These are phyloP conservation scores for Hydrolagus affinis DNA, from an alignment of 2,113 vertebrate species.

Conservation along the genomic window DNA sequence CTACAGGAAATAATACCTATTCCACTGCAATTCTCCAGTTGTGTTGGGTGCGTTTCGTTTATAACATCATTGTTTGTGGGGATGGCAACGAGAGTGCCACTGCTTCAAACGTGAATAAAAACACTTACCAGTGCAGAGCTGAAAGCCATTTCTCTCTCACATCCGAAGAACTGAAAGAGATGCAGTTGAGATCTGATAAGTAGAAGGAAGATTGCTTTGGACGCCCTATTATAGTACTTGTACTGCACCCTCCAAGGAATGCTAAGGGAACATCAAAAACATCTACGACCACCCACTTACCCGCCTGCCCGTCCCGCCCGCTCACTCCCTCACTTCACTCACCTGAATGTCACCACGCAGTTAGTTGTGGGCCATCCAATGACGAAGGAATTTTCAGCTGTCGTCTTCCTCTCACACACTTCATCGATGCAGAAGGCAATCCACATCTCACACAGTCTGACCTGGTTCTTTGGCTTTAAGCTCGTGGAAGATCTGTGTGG, in stretches of 20 bases:
- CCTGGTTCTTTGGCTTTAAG: constrained; percentile 63
- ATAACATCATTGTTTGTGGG: neutral
- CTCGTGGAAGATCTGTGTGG: constrained; percentile 54
- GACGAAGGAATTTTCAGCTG: constrained; percentile 55
- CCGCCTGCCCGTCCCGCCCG: too few species aligned
- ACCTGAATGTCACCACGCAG: constrained; percentile 63
- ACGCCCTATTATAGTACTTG: neutral
- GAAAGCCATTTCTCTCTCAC: constrained; percentile 59
- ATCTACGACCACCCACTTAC: too few species aligned
- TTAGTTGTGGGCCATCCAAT: constrained; percentile 67
- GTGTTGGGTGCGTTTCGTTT: too few species aligned
- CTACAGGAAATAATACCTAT: too few species aligned
- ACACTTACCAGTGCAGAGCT: constrained; percentile 52
- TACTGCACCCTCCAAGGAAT: neutral
- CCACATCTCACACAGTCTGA: constrained; percentile 61
- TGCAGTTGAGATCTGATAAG: neutral
- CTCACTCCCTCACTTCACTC: constrained; percentile 31
- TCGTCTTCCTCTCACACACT: constrained; percentile 57
- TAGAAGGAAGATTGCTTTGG: neutral
- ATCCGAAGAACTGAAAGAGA: constrained; percentile 53
- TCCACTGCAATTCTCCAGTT: too few species aligned
- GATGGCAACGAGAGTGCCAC: neutral
- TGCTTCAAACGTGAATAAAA: neutral
- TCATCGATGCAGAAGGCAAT: constrained; percentile 45
- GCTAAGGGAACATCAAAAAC: neutral